Percentiles rank a stretch among this genome's conserved stretches.
Conservation (phyloP, 2,113 vertebrate genomes). For the Agapornis roseicollis region DNA sequence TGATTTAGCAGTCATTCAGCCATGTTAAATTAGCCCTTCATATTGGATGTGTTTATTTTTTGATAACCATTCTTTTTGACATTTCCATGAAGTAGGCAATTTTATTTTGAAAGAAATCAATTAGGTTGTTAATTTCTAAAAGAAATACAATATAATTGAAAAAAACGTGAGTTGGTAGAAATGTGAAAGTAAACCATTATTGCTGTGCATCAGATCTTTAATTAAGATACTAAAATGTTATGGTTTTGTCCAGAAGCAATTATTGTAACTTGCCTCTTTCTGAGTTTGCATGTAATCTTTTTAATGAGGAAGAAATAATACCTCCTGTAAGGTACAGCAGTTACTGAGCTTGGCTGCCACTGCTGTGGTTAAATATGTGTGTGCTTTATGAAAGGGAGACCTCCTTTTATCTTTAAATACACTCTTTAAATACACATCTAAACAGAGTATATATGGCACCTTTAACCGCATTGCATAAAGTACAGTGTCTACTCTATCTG, state of each 20-base stretch:
- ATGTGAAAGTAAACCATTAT: not conserved
- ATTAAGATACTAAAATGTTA: not conserved
- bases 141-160: not conserved
- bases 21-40: not conserved
- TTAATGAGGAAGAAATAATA: not conserved
- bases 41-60: not conserved
- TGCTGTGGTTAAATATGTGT: not conserved
- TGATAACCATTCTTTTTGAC: not conserved
- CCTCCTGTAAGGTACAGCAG: not conserved
- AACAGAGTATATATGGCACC: not conserved
- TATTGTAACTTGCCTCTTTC: not conserved
- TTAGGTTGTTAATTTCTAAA: not conserved
- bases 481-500: not conserved
- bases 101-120: not conserved
- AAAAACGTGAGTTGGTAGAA: not conserved
- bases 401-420: not conserved
- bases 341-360: not conserved
- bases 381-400: not conserved
- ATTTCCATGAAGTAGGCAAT: not conserved
- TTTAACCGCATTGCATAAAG: not conserved
- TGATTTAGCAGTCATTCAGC: not conserved
- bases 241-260: not conserved
- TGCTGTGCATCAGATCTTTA: not conserved
- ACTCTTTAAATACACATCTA: not conserved
- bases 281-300: not conserved